These are phyloP conservation scores for Drosophila anomalata DNA, from an alignment of 2,888 invertebrate genomes.

Conservation along the genomic window DNA sequence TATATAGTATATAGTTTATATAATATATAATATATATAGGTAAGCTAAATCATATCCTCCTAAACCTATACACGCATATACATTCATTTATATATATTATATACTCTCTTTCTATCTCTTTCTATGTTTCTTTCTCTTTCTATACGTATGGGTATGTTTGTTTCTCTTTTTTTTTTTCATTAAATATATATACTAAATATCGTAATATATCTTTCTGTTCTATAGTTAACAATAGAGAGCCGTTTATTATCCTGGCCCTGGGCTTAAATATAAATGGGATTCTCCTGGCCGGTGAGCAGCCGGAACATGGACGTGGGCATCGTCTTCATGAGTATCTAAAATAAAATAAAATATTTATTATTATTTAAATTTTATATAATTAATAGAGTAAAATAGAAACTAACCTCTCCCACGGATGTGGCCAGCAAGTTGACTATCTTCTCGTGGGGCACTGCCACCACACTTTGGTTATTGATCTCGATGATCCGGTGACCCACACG, in stretches of 20 bases:
- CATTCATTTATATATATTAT: constrained; percentile 35
- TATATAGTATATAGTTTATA: constrained; percentile 23
- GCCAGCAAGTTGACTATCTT: constrained; percentile 99
- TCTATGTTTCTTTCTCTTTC: constrained; percentile 17
- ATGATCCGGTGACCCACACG: constrained; percentile 99
- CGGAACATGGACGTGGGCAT: constrained; percentile 99
- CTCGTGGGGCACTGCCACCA: constrained; percentile 99
- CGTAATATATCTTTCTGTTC: constrained; percentile 36
- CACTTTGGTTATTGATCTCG: constrained; percentile 99
- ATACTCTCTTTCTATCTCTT: constrained; percentile 25
- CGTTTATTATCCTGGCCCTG: constrained; percentile 15
- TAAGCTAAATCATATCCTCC: constrained; percentile 45
- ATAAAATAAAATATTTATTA: not conserved
- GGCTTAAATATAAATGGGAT: constrained; percentile 97
- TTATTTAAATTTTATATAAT: not conserved
- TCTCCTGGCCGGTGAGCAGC: constrained; percentile 99
- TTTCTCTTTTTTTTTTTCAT: not conserved
- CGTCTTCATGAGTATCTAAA: constrained; percentile 99
- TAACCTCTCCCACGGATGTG: constrained; percentile 99
- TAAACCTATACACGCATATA: constrained; percentile 66
- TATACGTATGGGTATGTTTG: constrained; percentile 24
- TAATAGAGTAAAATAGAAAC: constrained; percentile 36
- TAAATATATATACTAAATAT: constrained; percentile 44
- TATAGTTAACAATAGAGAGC: constrained; percentile 47
- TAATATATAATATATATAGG: constrained; percentile 24